A percentile compares a stretch with the other conserved stretches of the same genome.
Conservation (phyloP, 2,888 invertebrate species). For the Brachyptera risi region DNA sequence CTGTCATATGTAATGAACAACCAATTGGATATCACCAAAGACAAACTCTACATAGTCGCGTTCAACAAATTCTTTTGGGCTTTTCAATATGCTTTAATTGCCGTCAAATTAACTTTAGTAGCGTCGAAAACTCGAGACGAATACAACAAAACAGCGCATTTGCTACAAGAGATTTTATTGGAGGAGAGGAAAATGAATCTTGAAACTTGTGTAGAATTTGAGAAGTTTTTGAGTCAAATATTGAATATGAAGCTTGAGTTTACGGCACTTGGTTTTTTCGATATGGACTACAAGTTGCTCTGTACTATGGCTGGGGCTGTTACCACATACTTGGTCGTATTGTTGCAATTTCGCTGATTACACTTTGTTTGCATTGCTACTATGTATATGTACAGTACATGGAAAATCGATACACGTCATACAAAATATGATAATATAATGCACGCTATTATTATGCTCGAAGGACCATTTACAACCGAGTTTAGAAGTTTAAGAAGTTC, state of each 20-base stretch:
- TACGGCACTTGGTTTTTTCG: not conserved
- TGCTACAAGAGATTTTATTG: not conserved
- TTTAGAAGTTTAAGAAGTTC: too few species aligned
- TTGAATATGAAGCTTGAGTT: conserved; percentile 2
- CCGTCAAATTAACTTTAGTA: not conserved
- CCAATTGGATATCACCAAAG: not conserved
- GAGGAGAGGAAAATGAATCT: not conserved
- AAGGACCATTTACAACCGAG: too few species aligned
- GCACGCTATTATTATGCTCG: too few species aligned
- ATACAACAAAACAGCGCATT: not conserved
- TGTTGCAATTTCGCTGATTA: conserved; percentile 2
- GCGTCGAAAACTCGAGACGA: not conserved
- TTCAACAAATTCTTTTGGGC: conserved; percentile 1
- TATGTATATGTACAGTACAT: too few species aligned
- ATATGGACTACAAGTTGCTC: not conserved
- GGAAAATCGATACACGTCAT: too few species aligned
- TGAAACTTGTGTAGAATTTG: not conserved
- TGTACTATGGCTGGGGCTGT: not conserved
- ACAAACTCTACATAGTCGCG: not conserved
- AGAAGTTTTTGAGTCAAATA: not conserved
- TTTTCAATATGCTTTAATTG: not conserved
- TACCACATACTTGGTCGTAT: not conserved
- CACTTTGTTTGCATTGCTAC: too few species aligned
- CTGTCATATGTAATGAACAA: not conserved
- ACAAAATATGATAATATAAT: too few species aligned